Evolutionary conservation across 2,797 vertebrate species (phyloP).

Genomic region (Cirrhinus mrigala): DNA sequence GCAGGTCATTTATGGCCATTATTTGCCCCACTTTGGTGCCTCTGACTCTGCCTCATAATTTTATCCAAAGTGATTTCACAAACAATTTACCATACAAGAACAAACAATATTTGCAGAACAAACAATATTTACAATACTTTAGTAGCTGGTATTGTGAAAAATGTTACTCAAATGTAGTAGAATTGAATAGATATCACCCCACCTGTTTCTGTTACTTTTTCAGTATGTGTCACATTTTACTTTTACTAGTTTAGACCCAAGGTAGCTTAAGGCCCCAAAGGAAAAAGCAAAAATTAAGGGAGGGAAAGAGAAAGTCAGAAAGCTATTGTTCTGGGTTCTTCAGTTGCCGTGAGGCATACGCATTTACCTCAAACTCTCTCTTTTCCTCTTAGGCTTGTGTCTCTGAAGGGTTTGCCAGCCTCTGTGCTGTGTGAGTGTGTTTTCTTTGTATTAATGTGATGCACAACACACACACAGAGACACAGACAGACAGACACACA

Average conservation of each 20-base stretch:
- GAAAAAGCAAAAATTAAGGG: neutral
- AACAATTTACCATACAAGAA: too few species aligned
- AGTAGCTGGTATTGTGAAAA: neutral
- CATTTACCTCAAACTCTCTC: neutral
- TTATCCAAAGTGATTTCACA: too few species aligned
- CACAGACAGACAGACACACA: conserved; percentile 26
- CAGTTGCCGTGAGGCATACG: neutral
- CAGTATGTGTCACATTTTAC: neutral
- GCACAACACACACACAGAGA: conserved; percentile 19
- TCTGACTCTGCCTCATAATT: neutral
- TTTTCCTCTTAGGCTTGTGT: conserved; percentile 7
- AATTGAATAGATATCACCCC: neutral
- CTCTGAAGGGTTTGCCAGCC: conserved; percentile 14
- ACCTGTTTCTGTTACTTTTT: neutral
- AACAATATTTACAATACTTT: too few species aligned
- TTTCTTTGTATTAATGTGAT: conserved; percentile 12
- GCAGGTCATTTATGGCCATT: neutral
- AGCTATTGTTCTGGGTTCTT: neutral
- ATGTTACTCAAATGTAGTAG: neutral
- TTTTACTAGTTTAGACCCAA: neutral
- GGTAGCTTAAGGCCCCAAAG: neutral
- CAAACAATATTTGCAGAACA: too few species aligned
- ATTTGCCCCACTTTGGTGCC: neutral
- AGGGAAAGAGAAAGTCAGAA: conserved; percentile 9
- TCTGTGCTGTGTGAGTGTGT: neutral